A percentile compares a stretch with the other conserved stretches of the same genome.
These are phyloP conservation scores for Andrena flavipes DNA, from an alignment of 2,888 invertebrate genomes.

Conservation along the genomic window DNA sequence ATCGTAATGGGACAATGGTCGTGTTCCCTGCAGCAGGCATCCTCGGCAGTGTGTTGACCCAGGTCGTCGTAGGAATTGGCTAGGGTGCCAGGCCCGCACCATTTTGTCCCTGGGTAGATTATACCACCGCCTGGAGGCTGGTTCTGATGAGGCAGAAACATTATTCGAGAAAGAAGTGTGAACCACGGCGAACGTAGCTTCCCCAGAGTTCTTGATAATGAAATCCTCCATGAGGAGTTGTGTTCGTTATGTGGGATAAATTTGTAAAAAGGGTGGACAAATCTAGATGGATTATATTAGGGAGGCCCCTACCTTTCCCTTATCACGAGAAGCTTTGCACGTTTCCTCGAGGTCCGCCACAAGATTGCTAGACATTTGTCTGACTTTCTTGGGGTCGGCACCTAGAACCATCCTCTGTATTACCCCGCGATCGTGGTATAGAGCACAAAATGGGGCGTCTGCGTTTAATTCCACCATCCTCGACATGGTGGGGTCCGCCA, in stretches of 20 bases:
- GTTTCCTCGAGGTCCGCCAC: constrained; percentile 87
- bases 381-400: constrained; percentile 86
- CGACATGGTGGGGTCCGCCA: constrained; percentile 88
- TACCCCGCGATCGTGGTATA: constrained; percentile 87
- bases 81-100: constrained; percentile 91
- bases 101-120: constrained; percentile 89
- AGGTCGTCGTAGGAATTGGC: constrained; percentile 88
- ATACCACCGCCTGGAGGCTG: constrained; percentile 77
- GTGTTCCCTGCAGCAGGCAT: constrained; percentile 91
- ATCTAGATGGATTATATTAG: not conserved
- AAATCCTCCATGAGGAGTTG: not conserved
- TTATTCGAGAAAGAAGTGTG: not conserved
- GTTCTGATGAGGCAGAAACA: constrained; percentile 61
- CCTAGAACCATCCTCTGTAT: constrained; percentile 87
- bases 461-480: constrained; percentile 88
- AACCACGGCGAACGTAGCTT: not conserved
- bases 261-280: not conserved
- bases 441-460: constrained; percentile 87
- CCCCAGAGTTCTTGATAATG: not conserved
- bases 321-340: constrained; percentile 84
- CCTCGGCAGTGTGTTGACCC: constrained; percentile 88
- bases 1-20: constrained; percentile 89
- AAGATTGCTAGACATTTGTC: constrained; percentile 88
- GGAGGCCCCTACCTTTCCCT: constrained; percentile 77
- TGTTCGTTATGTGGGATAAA: not conserved